A percentile compares a stretch with the other conserved stretches of the same genome.
These are phyloP conservation scores for Rhingia rostrata DNA, from an alignment of 2,888 invertebrate genomes.

Conservation along the genomic window DNA sequence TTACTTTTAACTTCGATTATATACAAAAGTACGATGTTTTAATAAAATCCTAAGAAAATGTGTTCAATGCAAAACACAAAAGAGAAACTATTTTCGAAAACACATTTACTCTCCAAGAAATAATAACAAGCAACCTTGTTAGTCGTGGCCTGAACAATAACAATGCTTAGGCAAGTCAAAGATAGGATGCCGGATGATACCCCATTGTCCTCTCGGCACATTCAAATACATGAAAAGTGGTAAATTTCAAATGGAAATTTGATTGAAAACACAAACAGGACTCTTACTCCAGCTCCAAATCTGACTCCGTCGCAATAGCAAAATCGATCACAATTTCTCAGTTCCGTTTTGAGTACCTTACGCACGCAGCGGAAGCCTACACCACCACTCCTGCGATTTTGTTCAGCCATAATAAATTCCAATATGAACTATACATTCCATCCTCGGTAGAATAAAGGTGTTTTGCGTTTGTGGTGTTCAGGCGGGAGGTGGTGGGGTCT, in stretches of 20 bases:
- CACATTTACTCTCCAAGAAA: not conserved
- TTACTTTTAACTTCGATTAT: not conserved
- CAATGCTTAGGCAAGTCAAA: slow-evolving; percentile 14
- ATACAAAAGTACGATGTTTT: slow-evolving; percentile 4
- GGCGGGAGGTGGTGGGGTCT: not conserved
- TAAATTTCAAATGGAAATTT: slow-evolving; percentile 11
- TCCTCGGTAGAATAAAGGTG: slow-evolving; percentile 39
- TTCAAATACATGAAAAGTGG: slow-evolving; percentile 21
- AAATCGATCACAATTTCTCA: slow-evolving; percentile 52
- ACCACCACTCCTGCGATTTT: slow-evolving; percentile 4
- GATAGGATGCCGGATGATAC: not conserved
- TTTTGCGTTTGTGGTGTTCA: slow-evolving; percentile 3
- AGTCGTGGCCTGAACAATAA: slow-evolving; percentile 15
- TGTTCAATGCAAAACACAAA: slow-evolving; percentile 14
- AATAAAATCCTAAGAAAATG: slow-evolving; percentile 1
- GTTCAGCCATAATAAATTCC: slow-evolving; percentile 41
- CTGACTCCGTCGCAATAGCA: slow-evolving; percentile 18
- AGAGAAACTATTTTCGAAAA: slow-evolving; percentile 24
- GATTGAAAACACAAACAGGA: slow-evolving; percentile 22
- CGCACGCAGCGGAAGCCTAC: slow-evolving; percentile 29
- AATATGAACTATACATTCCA: slow-evolving; percentile 44
- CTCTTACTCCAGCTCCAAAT: not conserved
- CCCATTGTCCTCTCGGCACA: not conserved
- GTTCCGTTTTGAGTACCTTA: slow-evolving; percentile 30
- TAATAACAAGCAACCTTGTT: slow-evolving; percentile 15